Evolutionary conservation across 2,113 vertebrate species (phyloP), one percentile per base, ranked within the genome.

Genomic region (Podilymbus podiceps): DNA sequence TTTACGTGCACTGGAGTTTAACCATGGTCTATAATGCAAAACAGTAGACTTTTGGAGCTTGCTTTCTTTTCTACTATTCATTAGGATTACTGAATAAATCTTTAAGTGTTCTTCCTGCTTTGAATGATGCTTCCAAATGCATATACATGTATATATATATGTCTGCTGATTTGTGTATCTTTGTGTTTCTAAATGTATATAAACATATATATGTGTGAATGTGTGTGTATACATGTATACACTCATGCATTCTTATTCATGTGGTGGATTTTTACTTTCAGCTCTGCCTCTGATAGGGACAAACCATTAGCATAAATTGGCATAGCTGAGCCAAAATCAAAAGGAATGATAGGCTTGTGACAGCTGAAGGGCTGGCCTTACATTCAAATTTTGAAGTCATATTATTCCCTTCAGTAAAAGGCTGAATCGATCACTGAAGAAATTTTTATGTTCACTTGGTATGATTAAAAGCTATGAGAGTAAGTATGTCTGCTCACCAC

Each of bases 401-500:
- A 3, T 42, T 21, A 67, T 2, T 38, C 12, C 15, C 66, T 53
- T 64, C 30, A 52, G 11, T 77, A 69, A 80, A 77, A 83, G 6
- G 25, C 8, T 68, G 53, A 67, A 83, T 4, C 2, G 5, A 55
- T 3, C 6, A 9, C 23, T n/a, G 58, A 67, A 68, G 31, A 90
- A 76, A 40, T 38, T 15, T 77, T 80, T 53, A 16, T 16, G 8
- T 62, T 74, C 12, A 16, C 14, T 58, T 80, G 14, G 1, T 73
- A 53, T 28, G 11, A 30, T 40, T 46, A 73, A 77, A 64, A 76
- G 2, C 38, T 16, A 11, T 6, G 33, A 62, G 35, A 67, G 6
- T 9, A 30, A 3, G 5, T 35, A 44, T 0, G 0, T n/a, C 85
- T 56, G 2, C 35, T 75, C 38, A 42, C 9, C 16, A 59, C 5